These are phyloP conservation scores for Tachysurus fulvidraco DNA, from an alignment of 2,113 vertebrate genomes.

Conservation along the genomic window DNA sequence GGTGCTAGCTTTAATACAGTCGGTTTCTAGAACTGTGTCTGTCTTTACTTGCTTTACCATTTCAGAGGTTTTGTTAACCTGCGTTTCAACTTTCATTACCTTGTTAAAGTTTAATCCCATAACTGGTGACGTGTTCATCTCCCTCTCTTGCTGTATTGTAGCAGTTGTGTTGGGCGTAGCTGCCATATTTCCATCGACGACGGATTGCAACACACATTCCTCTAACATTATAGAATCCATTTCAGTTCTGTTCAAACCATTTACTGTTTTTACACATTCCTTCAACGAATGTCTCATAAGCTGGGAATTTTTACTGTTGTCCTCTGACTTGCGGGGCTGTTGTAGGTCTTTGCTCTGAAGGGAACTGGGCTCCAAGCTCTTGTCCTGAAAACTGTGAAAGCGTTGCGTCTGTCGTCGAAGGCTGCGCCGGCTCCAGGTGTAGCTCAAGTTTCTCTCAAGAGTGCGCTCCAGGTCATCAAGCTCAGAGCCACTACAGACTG, in stretches of 20 bases:
- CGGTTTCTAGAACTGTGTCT: constrained; percentile 1
- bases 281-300: background rate
- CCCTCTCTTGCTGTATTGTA: background rate
- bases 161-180: background rate
- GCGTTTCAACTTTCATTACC: constrained; percentile 41
- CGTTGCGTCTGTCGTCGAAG: constrained; percentile 63
- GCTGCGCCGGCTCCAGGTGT: constrained; percentile 70
- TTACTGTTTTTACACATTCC: background rate
- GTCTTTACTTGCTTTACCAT: constrained; percentile 26
- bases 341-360: background rate
- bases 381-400: constrained; percentile 31
- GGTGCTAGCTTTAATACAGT: constrained; percentile 1
- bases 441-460: constrained; percentile 72
- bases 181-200: constrained; percentile 18
- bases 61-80: constrained; percentile 28
- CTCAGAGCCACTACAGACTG: constrained; percentile 67
- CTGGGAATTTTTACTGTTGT: background rate
- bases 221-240: background rate
- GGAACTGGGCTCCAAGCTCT: background rate
- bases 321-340: background rate
- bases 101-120: constrained; percentile 37
- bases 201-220: constrained; percentile 3
- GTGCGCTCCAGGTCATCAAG: constrained; percentile 72
- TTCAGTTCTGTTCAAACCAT: background rate
- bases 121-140: constrained; percentile 12